Base-by-base conservation (phyloP, 92 coral and sea anemone species). In the Epizoanthus scotinus region DNA sequence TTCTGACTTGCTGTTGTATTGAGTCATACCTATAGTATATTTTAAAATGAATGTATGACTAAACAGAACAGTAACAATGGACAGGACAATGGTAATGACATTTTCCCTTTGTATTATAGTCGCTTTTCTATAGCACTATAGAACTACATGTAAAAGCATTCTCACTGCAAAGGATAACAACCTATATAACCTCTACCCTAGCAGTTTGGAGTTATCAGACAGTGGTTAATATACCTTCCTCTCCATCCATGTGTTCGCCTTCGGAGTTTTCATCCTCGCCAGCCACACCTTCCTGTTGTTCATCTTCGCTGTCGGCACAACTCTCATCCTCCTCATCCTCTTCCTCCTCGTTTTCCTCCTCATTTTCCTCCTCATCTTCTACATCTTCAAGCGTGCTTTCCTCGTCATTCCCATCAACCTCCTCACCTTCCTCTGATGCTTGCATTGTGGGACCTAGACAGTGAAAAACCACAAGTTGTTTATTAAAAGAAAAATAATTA, bases 361-460 rank as follows among this genome's bases (percentile, higher is more conserved):
- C 71, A 22, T 82, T 73, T 3, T 82, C 78, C 29, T 67, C 81
- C 60, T 67, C 77, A 15, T 87, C 93, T 31, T 89, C 94, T 1
- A 87, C 94, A 28, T 83, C 97, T 28, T 87, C 89, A 0, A 65
- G 81, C 22, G 84, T 83, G 17, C 88, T 91, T 21, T 82, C 92
- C 24, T 87, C 92, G 38, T 86, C 91, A 73, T 78, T 82, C 3
- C 83, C 73, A 5, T 89, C 92, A 57, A 90, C 84, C 64, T 94
- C 98, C 44, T 94, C 97, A 6, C 93, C 93, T 83, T 87, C 97
- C 65, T 90, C 98, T 26, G 97, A 89, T 3, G 88, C 91, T 71
- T 88, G 87, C 20, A 85, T 90, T 38, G 84, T 78, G 22, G 97
- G 97, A 26, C 97, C 97, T 92, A 42, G 40, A 6, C 9, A 24